A percentile compares a stretch with the other conserved stretches of the same genome.
Conservation (phyloP, 2,797 vertebrate genomes). For the Centropyge bicolor region DNA sequence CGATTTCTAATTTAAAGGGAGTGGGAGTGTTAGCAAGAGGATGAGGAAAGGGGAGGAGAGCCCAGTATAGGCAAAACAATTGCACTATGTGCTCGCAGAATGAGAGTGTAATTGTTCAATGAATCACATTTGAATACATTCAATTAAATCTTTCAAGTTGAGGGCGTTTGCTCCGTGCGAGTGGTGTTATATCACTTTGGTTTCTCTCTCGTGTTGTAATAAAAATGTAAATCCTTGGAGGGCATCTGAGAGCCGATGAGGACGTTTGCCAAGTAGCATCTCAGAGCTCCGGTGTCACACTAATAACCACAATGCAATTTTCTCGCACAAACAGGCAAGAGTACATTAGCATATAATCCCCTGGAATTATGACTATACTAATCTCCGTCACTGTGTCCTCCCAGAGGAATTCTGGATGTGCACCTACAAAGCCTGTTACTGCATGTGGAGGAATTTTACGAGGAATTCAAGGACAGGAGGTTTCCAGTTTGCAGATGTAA, state of each 20-base stretch:
- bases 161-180: conserved; percentile 62
- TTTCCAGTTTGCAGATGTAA: conserved; percentile 43
- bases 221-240: conserved; percentile 89
- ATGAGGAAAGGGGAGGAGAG: conserved; percentile 74
- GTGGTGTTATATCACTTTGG: conserved; percentile 69
- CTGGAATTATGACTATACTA: conserved; percentile 82
- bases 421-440: conserved; percentile 22
- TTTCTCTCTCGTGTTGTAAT: conserved; percentile 79
- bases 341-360: conserved; percentile 85
- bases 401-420: conserved; percentile 48
- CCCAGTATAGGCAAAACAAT: conserved; percentile 84
- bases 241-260: conserved; percentile 76
- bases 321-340: conserved; percentile 81
- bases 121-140: conserved; percentile 91
- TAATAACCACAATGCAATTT: conserved; percentile 86
- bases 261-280: conserved; percentile 79
- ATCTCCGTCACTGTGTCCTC: conserved; percentile 72
- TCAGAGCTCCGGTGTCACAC: conserved; percentile 75
- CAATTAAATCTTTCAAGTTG: conserved; percentile 84
- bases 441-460: conserved; percentile 34
- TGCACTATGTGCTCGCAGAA: conserved; percentile 77
- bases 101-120: conserved; percentile 87
- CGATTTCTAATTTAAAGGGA: conserved; percentile 97
- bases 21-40: conserved; percentile 80
- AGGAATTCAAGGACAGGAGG: conserved; percentile 60